Evolutionary conservation across 2,113 vertebrate species (phyloP).

Genomic region (Pteruthius melanotis): DNA sequence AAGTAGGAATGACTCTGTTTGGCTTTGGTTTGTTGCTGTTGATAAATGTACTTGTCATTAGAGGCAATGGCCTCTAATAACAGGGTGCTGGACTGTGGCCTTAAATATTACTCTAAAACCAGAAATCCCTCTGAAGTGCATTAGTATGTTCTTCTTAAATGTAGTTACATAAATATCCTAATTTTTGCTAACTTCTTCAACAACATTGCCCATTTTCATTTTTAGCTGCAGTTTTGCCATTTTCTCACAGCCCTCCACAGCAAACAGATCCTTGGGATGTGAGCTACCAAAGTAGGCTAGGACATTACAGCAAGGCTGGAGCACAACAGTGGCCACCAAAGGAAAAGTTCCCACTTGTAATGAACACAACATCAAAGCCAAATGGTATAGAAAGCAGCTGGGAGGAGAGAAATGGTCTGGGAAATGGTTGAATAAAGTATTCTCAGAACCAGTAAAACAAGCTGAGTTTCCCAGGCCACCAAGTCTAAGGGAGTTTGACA

Average conservation of each 20-base stretch:
- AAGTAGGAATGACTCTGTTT: neutral
- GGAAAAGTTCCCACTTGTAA: no score
- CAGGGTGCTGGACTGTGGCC: neutral
- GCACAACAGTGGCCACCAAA: neutral
- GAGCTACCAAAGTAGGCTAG: neutral
- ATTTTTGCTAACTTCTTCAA: neutral
- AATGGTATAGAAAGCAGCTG: neutral
- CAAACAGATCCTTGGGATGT: neutral
- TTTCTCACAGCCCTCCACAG: neutral
- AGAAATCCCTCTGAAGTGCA: neutral
- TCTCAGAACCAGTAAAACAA: neutral
- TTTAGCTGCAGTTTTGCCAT: neutral
- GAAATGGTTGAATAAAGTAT: neutral
- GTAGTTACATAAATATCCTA: neutral
- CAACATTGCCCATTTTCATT: neutral
- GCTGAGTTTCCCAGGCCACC: neutral
- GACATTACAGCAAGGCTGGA: fast-evolving
- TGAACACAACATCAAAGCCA: neutral
- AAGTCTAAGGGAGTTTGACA: neutral
- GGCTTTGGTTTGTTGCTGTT: neutral
- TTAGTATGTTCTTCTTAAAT: neutral
- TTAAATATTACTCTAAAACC: neutral
- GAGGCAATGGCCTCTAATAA: neutral
- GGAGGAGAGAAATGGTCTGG: neutral
- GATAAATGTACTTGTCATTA: neutral